These are phyloP conservation scores for Eumeta japonica DNA, from an alignment of 1,140 invertebrate genomes.

Conservation along the genomic window DNA sequence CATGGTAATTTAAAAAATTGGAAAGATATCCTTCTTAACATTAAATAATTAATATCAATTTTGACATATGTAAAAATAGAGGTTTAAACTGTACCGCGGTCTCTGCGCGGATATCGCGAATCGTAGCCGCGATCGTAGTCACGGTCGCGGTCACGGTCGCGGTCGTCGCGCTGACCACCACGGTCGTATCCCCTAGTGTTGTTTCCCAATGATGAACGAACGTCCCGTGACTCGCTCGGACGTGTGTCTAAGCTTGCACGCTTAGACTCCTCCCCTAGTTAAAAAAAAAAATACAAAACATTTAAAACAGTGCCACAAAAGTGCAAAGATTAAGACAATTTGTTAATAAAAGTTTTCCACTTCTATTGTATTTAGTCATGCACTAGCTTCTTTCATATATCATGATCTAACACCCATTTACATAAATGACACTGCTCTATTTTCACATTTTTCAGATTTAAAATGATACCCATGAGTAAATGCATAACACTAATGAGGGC, in stretches of 20 bases:
- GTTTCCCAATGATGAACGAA: constrained; percentile 56
- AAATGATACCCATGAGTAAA: no score
- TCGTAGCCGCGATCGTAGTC: constrained; percentile 54
- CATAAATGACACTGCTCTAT: no score
- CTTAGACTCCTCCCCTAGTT: constrained; percentile 58
- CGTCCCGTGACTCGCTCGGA: constrained; percentile 48
- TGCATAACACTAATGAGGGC: no score
- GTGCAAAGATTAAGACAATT: background rate
- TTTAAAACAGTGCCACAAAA: background rate
- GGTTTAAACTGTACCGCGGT: constrained; percentile 32
- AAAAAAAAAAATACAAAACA: no score
- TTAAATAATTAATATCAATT: no score
- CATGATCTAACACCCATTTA: no score
- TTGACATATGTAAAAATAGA: constrained; percentile 1
- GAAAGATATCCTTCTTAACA: no score
- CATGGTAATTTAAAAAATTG: no score
- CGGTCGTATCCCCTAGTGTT: constrained; percentile 54
- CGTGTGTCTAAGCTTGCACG: constrained; percentile 54
- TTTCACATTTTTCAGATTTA: no score
- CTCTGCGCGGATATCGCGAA: constrained; percentile 46
- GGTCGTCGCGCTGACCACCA: constrained; percentile 60
- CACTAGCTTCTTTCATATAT: no score
- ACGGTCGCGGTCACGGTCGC: constrained; percentile 54
- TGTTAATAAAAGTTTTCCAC: constrained; percentile 1
- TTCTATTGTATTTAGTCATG: no score